A percentile compares a stretch with the other conserved stretches of the same genome.
Conservation (phyloP, 2,888 invertebrate genomes). For the Cetonia aurata region DNA sequence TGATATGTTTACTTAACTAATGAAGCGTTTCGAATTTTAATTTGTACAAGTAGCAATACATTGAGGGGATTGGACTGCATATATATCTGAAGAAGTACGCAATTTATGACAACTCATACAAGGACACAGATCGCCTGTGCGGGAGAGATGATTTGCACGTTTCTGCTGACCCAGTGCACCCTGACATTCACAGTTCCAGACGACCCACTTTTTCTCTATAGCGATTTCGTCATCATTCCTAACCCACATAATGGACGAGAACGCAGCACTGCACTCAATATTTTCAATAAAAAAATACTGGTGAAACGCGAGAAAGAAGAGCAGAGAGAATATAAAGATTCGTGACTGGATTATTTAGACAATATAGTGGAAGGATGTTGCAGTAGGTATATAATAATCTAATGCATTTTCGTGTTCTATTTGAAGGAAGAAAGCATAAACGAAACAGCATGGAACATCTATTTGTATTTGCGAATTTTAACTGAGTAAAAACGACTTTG, state of each 20-base stretch:
- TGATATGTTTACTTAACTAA: no score
- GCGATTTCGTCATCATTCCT: conserved; percentile 29
- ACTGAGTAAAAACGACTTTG: no score
- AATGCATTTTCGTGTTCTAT: no score
- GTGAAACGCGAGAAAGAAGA: conserved; percentile 5
- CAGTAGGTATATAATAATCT: no score
- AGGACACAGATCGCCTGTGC: conserved; percentile 5
- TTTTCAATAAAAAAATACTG: conserved; percentile 27
- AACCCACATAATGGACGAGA: conserved; percentile 39
- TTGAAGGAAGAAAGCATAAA: no score
- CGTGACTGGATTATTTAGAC: background rate
- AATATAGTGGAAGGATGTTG: background rate
- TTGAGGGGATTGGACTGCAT: no score
- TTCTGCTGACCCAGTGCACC: conserved; percentile 49
- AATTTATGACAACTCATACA: no score
- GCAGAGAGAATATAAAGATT: background rate
- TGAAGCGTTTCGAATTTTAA: no score
- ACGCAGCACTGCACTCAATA: conserved; percentile 16
- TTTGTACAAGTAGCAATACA: no score
- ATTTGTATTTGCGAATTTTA: no score
- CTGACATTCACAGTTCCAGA: conserved; percentile 46
- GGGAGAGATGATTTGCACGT: conserved; percentile 21
- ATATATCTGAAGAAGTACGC: no score
- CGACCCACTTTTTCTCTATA: conserved; percentile 4
- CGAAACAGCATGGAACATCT: no score